Conservation (phyloP, 1,140 invertebrate species). For the Neodiprion virginianus region DNA sequence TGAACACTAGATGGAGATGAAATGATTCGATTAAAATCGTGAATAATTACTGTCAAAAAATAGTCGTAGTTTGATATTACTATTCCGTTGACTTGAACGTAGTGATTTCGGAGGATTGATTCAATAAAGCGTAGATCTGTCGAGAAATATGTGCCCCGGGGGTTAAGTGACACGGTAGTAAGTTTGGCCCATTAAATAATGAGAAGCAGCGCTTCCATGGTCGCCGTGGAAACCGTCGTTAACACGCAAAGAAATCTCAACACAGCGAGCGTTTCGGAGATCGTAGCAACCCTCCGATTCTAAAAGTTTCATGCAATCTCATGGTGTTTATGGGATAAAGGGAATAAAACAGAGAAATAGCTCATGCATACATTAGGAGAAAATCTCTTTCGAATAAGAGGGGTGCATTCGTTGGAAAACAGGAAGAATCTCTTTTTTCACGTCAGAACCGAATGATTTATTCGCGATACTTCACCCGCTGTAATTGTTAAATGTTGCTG, state of each 20-base stretch:
- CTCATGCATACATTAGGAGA: constrained; percentile 15
- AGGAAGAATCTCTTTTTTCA: neutral
- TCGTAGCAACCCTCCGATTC: constrained; percentile 3
- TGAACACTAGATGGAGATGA: too few species aligned
- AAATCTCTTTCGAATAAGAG: neutral
- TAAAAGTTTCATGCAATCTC: constrained; percentile 16
- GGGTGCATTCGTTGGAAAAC: constrained; percentile 12
- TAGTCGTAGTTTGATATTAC: too few species aligned
- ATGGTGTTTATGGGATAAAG: constrained; percentile 15
- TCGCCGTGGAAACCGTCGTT: constrained; percentile 13
- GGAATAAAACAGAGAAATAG: constrained; percentile 15
- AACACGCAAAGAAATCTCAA: neutral
- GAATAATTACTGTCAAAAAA: too few species aligned
- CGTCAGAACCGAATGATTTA: neutral
- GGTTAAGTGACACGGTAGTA: neutral
- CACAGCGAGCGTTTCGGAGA: neutral
- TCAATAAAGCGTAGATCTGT: neutral
- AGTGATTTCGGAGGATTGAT: neutral
- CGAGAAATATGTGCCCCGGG: neutral
- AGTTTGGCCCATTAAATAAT: constrained; percentile 10
- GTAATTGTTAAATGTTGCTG: neutral
- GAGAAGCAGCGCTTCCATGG: constrained; percentile 7
- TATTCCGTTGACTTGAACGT: too few species aligned
- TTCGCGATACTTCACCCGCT: neutral
- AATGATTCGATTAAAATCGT: too few species aligned